Evolutionary conservation across 2,113 vertebrate genomes (phyloP), one percentile per base, ranked within the genome.

Genomic region (Marmota monax): DNA sequence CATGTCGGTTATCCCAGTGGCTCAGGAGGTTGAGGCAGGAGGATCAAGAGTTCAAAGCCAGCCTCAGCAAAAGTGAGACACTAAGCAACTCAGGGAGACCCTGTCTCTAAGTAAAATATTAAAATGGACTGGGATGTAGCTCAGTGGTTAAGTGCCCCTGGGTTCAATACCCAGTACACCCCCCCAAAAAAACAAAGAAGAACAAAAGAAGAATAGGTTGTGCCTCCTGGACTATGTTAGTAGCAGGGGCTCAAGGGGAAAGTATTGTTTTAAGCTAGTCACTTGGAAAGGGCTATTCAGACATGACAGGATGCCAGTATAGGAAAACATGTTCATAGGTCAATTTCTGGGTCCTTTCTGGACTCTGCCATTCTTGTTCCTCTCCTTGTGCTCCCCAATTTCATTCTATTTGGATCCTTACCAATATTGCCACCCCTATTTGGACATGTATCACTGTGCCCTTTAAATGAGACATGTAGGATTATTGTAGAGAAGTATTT

Each of bases 161-260:
- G 7, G 56, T 58, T 58, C 56, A 58, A 58, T 22, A 20, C 56
- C 56, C 20, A 58, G 20, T 58, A 58, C 20, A 7, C 56, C 20
- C 53, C 14, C 53, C 53, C 53, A 58, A 56, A 20, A 6, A 58
- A 58, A 58, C 22, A 56, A 20, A 56, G 17, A 45, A 37, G 39
- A 90, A 87, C 42, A 86, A 76, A 92, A 77, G 39, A 92, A 16
- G 58, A 76, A 17, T 70, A 7, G 3, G 5, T 79, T 97, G 90
- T 92, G 25, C 34, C 74, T 94, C 37, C 45, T 85, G 34, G 34
- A 2, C n/a, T 96, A 1, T 82, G 34, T 42, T 88, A 73, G 18
- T n/a, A 77, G 13, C 65, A 70, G 67, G n/a, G 22, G 2, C 18
- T 61, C 32, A 89, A 83, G 48, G n/a, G 79, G 18, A 82, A 72